phyloP scores from a whole-genome alignment of 2,888 invertebrate species.

The Leptinotarsa tumamoca region DNA sequence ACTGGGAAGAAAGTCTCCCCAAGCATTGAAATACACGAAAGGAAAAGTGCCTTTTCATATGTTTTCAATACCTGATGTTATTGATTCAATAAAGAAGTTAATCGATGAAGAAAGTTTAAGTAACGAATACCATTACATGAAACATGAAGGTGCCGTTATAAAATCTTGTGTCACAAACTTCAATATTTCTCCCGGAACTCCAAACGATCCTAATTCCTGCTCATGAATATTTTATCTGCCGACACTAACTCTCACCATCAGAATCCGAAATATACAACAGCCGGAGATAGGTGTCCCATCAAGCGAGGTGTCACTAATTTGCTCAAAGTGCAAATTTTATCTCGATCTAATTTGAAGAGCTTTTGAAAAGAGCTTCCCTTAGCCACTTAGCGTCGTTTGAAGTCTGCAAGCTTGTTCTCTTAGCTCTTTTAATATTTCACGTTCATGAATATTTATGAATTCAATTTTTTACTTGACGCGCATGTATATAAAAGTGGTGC shows the following conservation, averaged over 20 bases:
- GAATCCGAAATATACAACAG: conserved; percentile 14
- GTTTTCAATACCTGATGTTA: no score
- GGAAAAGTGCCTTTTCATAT: no score
- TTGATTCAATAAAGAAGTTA: no score
- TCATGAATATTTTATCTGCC: conserved; percentile 37
- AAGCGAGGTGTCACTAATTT: conserved; percentile 63
- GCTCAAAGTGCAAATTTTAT: conserved; percentile 63
- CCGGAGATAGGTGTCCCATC: conserved; percentile 43
- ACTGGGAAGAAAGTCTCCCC: no score
- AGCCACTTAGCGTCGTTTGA: conserved; percentile 65
- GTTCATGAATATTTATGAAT: conserved; percentile 62
- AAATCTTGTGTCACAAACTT: not conserved
- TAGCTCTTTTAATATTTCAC: conserved; percentile 64
- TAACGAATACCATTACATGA: not conserved
- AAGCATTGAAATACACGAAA: no score
- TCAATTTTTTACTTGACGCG: conserved; percentile 51
- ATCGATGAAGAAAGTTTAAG: no score
- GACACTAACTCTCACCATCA: conserved; percentile 30
- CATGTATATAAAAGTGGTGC: conserved; percentile 34
- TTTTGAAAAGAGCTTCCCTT: conserved; percentile 56
- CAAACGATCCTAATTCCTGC: conserved; percentile 27
- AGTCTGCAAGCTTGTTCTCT: conserved; percentile 57
- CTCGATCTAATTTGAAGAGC: conserved; percentile 58
- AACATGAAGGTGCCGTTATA: not conserved
- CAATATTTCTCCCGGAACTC: not conserved